Evolutionary conservation across 2,797 vertebrate genomes (phyloP).

Genomic region (Tapera naevia): DNA sequence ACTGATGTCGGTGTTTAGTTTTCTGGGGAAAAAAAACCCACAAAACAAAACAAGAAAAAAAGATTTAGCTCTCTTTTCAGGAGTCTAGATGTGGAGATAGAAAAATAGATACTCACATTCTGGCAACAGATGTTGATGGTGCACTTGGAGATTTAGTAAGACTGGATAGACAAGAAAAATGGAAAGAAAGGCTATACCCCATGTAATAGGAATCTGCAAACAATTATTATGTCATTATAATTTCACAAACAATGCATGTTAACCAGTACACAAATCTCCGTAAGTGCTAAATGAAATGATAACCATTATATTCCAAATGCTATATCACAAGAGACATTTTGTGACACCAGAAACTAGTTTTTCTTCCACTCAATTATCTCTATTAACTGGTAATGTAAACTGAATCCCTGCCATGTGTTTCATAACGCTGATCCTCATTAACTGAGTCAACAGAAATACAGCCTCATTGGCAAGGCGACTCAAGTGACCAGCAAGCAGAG

Average conservation of each 20-base stretch:
- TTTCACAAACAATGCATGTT: background rate
- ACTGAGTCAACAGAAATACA: slow-evolving; percentile 39
- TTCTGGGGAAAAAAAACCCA: background rate
- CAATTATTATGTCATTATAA: slow-evolving; percentile 43
- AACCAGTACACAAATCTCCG: background rate
- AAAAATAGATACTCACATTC: slow-evolving; percentile 15
- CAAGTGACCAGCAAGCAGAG: slow-evolving; percentile 14
- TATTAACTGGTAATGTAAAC: slow-evolving; percentile 33
- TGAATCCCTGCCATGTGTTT: slow-evolving; percentile 34
- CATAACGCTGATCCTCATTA: slow-evolving; percentile 27
- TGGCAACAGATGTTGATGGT: slow-evolving; percentile 31
- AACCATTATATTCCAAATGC: slow-evolving; percentile 10
- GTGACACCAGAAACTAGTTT: slow-evolving; percentile 54
- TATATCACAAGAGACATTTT: slow-evolving; percentile 50
- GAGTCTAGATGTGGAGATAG: background rate
- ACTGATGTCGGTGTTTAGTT: background rate
- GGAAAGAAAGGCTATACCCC: background rate
- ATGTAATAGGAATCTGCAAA: slow-evolving; percentile 18
- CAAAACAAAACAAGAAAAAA: background rate
- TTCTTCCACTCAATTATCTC: slow-evolving; percentile 64
- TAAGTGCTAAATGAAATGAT: slow-evolving; percentile 42
- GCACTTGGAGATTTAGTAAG: slow-evolving; percentile 17
- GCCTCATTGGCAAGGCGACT: slow-evolving; percentile 4
- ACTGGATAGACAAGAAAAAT: slow-evolving; percentile 37
- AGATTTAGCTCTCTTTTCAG: background rate